Evolutionary conservation across 2,888 invertebrate species (phyloP), one percentile per base, ranked within the genome.

Genomic region (Nymphalis c-album): DNA sequence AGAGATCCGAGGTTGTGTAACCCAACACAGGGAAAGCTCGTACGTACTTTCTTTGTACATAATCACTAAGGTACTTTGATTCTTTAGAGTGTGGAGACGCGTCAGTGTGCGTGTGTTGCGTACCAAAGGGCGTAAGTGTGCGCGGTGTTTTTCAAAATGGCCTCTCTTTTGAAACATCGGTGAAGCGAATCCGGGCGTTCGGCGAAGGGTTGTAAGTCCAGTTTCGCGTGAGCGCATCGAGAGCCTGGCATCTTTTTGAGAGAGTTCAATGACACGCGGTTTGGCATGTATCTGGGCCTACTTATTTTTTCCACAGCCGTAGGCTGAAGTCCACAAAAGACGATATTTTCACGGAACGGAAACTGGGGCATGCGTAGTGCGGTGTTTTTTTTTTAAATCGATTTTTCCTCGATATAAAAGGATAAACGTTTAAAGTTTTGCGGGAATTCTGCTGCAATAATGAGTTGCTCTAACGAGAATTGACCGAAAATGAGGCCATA

Each of bases 11-110:
- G 79, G 85, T 92, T 91, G 91, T 91, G 89, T 91, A 91, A 90
- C 83, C 74, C 81, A 85, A 89, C 89, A 92, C 91, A 92, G 88
- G 81, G 91, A 91, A 91, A 91, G 91, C 90, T 87, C 76, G 82
- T 83, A 86, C 84, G 83, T 89, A 90, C 91, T 91, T 91, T 91
- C 91, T 88, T 89, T 84, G 80, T 80, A 78, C 76, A 76, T 75
- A 78, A 74, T 74, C 75, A 82, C 81, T 81, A 81, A 77, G 75
- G 77, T 77, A 78, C 77, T 81, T 78, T 80, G 80, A 80, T 76
- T 72, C 76, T 76, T 74, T 76, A 73, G 77, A 76, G 75, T 75
- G 74, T 74, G 75, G 71, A 74, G 68, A 74, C 76, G 78, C 74
- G 73, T 76, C 80, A 88, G 89, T 86, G 89, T 82, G 88, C 81